Evolutionary conservation across 1,140 invertebrate genomes (phyloP), one percentile per base, ranked within the genome.

Genomic region (Drosophila leontia): DNA sequence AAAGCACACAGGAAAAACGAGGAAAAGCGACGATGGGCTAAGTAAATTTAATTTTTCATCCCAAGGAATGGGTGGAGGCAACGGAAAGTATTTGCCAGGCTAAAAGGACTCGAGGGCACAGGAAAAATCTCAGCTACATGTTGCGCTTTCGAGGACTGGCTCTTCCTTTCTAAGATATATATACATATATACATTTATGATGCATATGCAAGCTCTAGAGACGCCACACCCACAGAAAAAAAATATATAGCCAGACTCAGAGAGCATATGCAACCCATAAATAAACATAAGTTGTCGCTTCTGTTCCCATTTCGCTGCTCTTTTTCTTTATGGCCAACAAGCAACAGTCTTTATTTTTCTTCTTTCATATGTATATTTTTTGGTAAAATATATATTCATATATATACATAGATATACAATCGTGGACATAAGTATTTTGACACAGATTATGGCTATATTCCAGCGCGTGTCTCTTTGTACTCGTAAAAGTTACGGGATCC

Each of bases 241-340:
- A 56, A 44, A 80, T 39, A 72, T 53, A 59, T 61, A 59, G 37
- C 26, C 19, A 47, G 26, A 55, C 39, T 70, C 35, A 8, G 56
- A 62, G 63, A 62, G 59, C 80, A 82, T 82, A 82, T 82, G 80
- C 68, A 62, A 55, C 32, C 75, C 80, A 83, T 83, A 83, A 83
- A 83, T 83, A 83, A 83, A 83, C 80, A 83, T 83, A 83, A 83
- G 80, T 79, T 83, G 80, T 79, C 80, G 80, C 80, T 60, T 75
- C 42, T 67, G 58, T 47, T 65, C 74, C 74, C 61, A 65, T 82
- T 78, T 72, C 50, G 17, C 37, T 65, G 53, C 61, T 56, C 78
- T 81, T 58, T 67, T 70, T 71, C 72, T 81, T 80, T n/a, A n/a
- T n/a, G n/a, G n/a, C n/a, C n/a, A n/a, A n/a, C n/a, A n/a, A n/a